These are phyloP conservation scores for Cossypha niveicapilla DNA, from an alignment of 2,797 vertebrate species.

Conservation along the genomic window DNA sequence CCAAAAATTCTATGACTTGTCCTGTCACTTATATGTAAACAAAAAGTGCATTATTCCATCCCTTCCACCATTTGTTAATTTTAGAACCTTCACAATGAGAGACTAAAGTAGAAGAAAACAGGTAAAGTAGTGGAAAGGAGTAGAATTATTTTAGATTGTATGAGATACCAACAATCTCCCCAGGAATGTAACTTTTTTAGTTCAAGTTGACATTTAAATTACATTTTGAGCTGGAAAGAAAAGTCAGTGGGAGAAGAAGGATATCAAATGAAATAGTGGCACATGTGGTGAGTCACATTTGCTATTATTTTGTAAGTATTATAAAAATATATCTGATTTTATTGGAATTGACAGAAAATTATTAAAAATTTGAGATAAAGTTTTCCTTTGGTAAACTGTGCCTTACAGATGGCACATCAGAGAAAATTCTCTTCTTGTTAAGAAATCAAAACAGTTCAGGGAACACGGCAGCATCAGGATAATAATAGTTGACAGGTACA, in stretches of 20 bases:
- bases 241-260: conserved; percentile 58
- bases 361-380: conserved; percentile 53
- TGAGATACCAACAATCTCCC: not conserved
- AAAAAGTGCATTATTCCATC: not conserved
- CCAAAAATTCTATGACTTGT: not conserved
- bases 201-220: conserved; percentile 62
- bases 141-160: not conserved
- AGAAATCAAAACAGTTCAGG: conserved; percentile 61
- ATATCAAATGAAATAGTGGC: conserved; percentile 56
- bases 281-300: conserved; percentile 63
- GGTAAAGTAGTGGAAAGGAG: not conserved
- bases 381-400: conserved; percentile 37
- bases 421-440: conserved; percentile 57
- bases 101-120: not conserved
- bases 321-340: conserved; percentile 51
- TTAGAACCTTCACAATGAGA: not conserved
- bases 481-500: conserved; percentile 60
- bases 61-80: not conserved
- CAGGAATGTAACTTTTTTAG: conserved; percentile 16
- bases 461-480: conserved; percentile 52
- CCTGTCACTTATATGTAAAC: not conserved
- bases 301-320: conserved; percentile 64
- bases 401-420: conserved; percentile 60
- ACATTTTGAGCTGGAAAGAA: conserved; percentile 44
- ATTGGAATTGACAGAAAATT: conserved; percentile 65